Conservation (phyloP, 2,888 invertebrate species). For the Agelastica alni region DNA sequence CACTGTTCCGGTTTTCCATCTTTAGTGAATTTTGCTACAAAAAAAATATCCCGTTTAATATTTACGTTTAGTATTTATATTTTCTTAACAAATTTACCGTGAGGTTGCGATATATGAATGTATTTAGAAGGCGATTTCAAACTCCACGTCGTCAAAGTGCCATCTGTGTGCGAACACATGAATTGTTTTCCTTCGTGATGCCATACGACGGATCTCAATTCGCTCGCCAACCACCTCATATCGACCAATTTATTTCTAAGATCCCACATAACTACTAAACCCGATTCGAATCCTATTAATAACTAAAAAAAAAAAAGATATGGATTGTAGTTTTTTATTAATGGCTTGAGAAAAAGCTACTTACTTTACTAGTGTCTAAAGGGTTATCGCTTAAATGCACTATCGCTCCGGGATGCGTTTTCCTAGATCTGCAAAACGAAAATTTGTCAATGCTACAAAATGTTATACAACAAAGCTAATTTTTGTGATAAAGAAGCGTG, state of each 20-base stretch:
- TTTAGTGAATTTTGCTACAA: slow-evolving; percentile 84
- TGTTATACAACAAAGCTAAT: too few species aligned
- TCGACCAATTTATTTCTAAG: slow-evolving; percentile 85
- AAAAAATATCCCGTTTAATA: too few species aligned
- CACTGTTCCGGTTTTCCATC: slow-evolving; percentile 92
- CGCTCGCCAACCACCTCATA: slow-evolving; percentile 76
- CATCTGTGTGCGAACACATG: slow-evolving; percentile 94
- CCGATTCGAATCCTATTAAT: slow-evolving; percentile 94
- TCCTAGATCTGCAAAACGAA: slow-evolving; percentile 77
- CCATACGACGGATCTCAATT: slow-evolving; percentile 91
- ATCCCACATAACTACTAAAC: slow-evolving; percentile 96
- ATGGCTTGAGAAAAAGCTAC: slow-evolving; percentile 39
- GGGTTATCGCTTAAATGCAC: slow-evolving; percentile 97
- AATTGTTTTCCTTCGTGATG: slow-evolving; percentile 98
- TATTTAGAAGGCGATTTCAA: slow-evolving; percentile 77
- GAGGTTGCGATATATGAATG: slow-evolving; percentile 83
- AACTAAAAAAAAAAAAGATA: slow-evolving; percentile 65
- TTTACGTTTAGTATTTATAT: too few species aligned
- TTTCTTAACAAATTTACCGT: slow-evolving; percentile 67
- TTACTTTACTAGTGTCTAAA: slow-evolving; percentile 92
- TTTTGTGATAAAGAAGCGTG: too few species aligned
- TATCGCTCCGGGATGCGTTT: slow-evolving; percentile 95
- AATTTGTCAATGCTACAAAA: too few species aligned
- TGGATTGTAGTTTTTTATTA: slow-evolving; percentile 4
- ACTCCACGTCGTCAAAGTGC: slow-evolving; percentile 93